phyloP scores from a whole-genome alignment of 2,888 invertebrate genomes.

The Heteromurus nitidus region DNA sequence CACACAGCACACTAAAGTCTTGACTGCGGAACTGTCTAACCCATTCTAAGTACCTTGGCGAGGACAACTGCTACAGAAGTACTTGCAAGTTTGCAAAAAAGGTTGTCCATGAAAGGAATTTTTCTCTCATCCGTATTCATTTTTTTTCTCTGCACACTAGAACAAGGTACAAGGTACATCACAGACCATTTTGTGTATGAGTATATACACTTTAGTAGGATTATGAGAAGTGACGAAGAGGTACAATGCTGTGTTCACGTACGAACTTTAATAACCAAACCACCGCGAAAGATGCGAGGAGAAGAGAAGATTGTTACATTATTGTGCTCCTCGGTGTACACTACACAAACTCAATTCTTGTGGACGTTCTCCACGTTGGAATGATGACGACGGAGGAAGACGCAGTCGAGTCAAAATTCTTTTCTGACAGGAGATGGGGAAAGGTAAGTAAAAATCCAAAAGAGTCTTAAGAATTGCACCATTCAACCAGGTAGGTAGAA shows the following conservation, averaged over 20 bases:
- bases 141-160: not conserved
- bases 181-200: not conserved
- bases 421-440: slow-evolving; percentile 12
- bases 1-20: slow-evolving; percentile 32
- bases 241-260: not conserved
- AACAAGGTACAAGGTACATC: slow-evolving; percentile 1
- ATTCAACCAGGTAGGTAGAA: slow-evolving; percentile 34
- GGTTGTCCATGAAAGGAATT: slow-evolving; percentile 52
- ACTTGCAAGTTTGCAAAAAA: slow-evolving; percentile 54
- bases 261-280: slow-evolving; percentile 13
- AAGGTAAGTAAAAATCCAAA: slow-evolving; percentile 22
- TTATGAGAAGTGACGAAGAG: too few species aligned
- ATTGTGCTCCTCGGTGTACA: too few species aligned
- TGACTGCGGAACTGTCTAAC: slow-evolving; percentile 48
- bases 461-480: slow-evolving; percentile 25
- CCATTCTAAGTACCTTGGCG: slow-evolving; percentile 53
- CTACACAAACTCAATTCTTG: not conserved
- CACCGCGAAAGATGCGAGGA: slow-evolving; percentile 7
- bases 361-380: not conserved
- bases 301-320: slow-evolving; percentile 2
- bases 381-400: not conserved
- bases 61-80: slow-evolving; percentile 35
- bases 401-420: slow-evolving; percentile 13
- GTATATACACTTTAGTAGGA: too few species aligned
- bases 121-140: not conserved